These are phyloP conservation scores for Struthio camelus DNA, from an alignment of 2,113 vertebrate genomes.

Conservation along the genomic window DNA sequence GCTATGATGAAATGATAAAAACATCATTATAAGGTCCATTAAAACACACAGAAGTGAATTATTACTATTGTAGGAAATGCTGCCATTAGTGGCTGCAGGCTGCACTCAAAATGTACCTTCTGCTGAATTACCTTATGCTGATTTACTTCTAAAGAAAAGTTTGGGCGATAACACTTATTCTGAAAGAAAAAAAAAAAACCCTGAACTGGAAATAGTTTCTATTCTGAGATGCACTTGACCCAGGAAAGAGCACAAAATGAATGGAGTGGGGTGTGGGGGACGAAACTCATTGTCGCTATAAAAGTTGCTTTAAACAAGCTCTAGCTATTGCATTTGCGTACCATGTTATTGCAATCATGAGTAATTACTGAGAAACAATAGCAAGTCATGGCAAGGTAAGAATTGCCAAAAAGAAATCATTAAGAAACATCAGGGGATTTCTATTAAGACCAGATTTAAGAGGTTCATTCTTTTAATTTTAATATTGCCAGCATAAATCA, in stretches of 20 bases:
- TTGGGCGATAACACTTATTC: background rate
- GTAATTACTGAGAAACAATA: constrained; percentile 35
- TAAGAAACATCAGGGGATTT: background rate
- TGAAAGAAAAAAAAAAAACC: background rate
- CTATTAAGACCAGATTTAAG: constrained; percentile 22
- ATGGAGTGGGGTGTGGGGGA: background rate
- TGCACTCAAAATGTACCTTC: background rate
- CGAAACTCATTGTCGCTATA: background rate
- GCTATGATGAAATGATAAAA: background rate
- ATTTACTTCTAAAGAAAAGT: background rate
- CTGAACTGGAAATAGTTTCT: background rate
- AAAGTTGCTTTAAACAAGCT: background rate
- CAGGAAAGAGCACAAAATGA: background rate
- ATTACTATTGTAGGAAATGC: background rate
- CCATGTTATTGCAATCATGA: constrained; percentile 4
- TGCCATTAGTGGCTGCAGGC: background rate
- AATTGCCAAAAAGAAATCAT: background rate
- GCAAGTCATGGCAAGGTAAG: background rate
- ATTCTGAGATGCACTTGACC: background rate
- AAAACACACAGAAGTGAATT: background rate
- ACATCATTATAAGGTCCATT: background rate
- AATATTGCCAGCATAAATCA: background rate
- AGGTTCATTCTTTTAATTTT: background rate
- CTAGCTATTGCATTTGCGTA: background rate
- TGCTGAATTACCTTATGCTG: background rate